Evolutionary conservation across 2,113 vertebrate genomes (phyloP).

Genomic region (Hippocampus comes): DNA sequence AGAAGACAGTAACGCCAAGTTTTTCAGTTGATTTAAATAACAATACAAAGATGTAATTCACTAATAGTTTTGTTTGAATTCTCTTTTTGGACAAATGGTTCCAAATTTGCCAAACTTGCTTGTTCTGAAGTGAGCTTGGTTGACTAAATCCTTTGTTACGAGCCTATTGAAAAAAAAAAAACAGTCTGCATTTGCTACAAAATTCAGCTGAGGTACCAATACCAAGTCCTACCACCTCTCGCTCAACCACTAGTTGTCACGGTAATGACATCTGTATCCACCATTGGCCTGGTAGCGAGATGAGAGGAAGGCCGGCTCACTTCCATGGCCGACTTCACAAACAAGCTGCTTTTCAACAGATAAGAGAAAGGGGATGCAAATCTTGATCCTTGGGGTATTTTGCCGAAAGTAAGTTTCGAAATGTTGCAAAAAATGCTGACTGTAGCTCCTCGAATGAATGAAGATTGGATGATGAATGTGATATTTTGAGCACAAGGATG

Average conservation of each 20-base stretch:
- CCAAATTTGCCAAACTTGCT: too few species aligned
- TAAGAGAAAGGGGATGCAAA: neutral
- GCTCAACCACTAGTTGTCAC: neutral
- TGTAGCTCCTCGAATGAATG: neutral
- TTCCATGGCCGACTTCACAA: neutral
- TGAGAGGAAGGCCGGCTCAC: neutral
- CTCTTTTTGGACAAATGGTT: too few species aligned
- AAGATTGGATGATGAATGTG: neutral
- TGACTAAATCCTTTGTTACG: too few species aligned
- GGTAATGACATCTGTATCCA: neutral
- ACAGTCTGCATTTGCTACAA: too few species aligned
- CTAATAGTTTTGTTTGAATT: too few species aligned
- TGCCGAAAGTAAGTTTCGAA: neutral
- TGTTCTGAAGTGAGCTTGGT: too few species aligned
- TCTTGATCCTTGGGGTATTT: neutral
- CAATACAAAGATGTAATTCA: too few species aligned
- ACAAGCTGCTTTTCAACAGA: neutral
- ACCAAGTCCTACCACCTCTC: too few species aligned
- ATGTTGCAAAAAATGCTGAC: neutral
- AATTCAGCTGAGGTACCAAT: too few species aligned
- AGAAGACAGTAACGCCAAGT: too few species aligned
- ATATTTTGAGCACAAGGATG: neutral
- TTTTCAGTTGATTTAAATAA: too few species aligned
- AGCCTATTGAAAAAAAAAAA: too few species aligned
- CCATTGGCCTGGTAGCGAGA: neutral